A percentile compares a stretch with the other conserved stretches of the same genome.
Conservation (phyloP, 2,888 invertebrate species). For the Campaea margaritaria region DNA sequence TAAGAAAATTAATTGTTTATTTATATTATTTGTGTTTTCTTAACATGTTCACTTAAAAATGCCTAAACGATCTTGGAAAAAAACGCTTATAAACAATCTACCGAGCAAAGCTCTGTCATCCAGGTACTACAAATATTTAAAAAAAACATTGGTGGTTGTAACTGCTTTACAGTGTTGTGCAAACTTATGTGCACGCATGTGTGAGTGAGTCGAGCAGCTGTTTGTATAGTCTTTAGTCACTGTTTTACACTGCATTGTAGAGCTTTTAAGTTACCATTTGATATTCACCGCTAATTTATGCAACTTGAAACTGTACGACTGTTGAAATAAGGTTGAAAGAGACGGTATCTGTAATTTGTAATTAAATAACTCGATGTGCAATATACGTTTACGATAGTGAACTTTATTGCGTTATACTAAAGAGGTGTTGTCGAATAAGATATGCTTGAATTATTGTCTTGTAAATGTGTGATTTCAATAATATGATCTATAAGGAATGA, state of each 20-base stretch:
- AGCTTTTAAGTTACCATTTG: conserved; percentile 34
- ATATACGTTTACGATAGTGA: conserved; percentile 44
- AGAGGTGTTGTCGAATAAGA: conserved; percentile 39
- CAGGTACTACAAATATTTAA: no score
- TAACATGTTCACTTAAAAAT: no score
- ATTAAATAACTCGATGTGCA: conserved; percentile 45
- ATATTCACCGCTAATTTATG: conserved; percentile 20
- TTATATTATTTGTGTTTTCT: no score
- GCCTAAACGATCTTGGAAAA: no score
- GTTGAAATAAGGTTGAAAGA: conserved; percentile 12
- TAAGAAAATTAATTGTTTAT: no score
- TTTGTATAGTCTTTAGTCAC: not conserved
- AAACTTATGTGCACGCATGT: not conserved
- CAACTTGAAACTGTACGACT: conserved; percentile 22
- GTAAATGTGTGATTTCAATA: conserved; percentile 33
- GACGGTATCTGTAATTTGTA: conserved; percentile 29
- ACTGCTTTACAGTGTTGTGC: not conserved
- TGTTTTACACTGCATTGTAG: conserved; percentile 17
- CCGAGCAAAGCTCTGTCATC: no score
- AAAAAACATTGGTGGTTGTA: not conserved
- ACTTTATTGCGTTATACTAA: conserved; percentile 45
- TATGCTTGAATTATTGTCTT: conserved; percentile 36
- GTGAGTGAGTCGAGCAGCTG: not conserved
- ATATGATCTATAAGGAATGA: conserved; percentile 22
- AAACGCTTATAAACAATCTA: no score